These are phyloP conservation scores for Sylvia atricapilla DNA, from an alignment of 2,113 vertebrate genomes.

Conservation along the genomic window DNA sequence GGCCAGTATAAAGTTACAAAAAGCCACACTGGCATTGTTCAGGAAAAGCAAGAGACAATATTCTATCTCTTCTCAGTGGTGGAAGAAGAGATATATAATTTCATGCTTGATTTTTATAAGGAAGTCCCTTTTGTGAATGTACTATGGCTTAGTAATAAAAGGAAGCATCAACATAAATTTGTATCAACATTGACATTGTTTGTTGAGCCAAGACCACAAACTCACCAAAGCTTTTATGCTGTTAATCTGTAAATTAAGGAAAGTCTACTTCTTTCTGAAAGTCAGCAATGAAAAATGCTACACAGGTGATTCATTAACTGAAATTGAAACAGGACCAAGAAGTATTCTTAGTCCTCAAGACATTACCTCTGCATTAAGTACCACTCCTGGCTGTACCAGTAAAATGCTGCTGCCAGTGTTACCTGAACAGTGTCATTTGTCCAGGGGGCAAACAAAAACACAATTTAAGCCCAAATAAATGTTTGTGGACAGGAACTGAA, in stretches of 20 bases:
- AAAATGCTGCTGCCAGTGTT: not conserved
- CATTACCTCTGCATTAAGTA: not conserved
- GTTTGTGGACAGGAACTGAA: not conserved
- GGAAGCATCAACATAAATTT: not conserved
- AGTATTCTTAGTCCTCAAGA: not conserved
- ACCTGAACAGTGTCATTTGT: not conserved
- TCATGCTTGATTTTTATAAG: not conserved
- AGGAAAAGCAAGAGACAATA: not conserved
- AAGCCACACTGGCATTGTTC: not conserved
- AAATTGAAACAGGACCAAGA: not conserved
- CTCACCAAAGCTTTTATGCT: not conserved
- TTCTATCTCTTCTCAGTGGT: not conserved
- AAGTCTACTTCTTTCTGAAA: not conserved
- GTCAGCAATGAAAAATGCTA: not conserved
- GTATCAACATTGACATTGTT: not conserved
- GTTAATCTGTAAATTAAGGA: not conserved
- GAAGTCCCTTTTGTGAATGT: not conserved
- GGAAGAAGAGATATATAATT: not conserved
- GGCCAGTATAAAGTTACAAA: not conserved
- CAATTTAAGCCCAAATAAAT: not conserved
- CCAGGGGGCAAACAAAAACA: not conserved
- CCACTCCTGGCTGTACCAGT: not conserved
- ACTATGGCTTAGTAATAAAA: not conserved
- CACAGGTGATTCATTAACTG: not conserved
- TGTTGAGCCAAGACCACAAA: not conserved